Evolutionary conservation across 2,888 invertebrate species (phyloP).

Genomic region (Caenorhabditis sp.): DNA sequence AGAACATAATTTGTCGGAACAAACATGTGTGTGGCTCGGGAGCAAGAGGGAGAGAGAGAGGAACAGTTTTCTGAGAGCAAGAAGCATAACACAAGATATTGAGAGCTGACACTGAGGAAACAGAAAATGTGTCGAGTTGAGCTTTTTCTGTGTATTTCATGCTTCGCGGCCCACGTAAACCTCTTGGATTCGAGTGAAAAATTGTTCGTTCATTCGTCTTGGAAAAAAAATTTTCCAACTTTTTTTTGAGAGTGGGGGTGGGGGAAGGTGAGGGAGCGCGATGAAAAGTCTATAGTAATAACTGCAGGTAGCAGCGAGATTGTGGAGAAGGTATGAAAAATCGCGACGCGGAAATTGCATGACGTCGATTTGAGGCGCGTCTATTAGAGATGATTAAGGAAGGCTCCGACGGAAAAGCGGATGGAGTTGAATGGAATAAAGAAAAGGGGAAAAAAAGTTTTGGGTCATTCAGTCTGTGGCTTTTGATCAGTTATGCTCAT

Average conservation of each 20-base stretch:
- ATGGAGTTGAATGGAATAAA: conserved; percentile 31
- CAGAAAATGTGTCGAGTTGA: background rate
- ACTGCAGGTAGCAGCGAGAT: too few relatives aligned
- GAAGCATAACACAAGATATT: background rate
- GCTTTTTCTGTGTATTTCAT: conserved; percentile 18
- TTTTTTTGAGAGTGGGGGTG: background rate
- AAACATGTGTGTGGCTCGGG: conserved; percentile 40
- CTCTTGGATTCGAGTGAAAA: conserved; percentile 12
- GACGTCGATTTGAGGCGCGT: conserved; percentile 31
- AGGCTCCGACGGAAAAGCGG: conserved; percentile 1
- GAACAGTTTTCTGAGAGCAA: conserved; percentile 2
- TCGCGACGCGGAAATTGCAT: conserved; percentile 10
- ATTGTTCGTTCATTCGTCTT: conserved; percentile 23
- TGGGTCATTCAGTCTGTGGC: conserved; percentile 40
- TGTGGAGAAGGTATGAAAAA: background rate
- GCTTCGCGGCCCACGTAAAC: conserved; percentile 14
- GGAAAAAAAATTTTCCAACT: conserved; percentile 10
- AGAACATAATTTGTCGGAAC: conserved; percentile 48
- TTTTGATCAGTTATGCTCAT: conserved; percentile 50
- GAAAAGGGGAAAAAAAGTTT: conserved; percentile 23
- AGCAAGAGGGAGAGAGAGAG: too few relatives aligned
- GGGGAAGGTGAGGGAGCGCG: background rate
- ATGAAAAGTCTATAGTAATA: conserved; percentile 3
- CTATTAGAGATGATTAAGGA: conserved; percentile 40
- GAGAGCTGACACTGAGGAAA: background rate